phyloP scores from a whole-genome alignment of 2,113 vertebrate genomes.

The Rutilus rutilus region DNA sequence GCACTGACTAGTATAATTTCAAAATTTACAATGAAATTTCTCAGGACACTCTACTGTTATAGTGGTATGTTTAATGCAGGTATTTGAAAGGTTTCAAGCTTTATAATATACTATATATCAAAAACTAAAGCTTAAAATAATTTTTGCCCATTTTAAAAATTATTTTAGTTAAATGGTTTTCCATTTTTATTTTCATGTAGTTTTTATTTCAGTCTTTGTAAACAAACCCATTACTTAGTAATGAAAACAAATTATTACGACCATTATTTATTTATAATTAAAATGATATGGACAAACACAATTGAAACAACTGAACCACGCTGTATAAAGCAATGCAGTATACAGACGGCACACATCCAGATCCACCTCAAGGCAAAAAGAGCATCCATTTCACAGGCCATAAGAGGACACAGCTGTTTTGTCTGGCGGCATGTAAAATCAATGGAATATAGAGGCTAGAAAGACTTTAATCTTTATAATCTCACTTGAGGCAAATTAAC shows the following conservation, averaged over 20 bases:
- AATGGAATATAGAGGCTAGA: not conserved
- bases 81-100: not conserved
- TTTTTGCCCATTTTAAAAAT: not conserved
- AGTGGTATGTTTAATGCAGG: not conserved
- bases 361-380: not conserved
- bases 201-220: not conserved
- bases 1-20: no score
- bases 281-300: not conserved
- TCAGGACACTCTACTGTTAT: not conserved
- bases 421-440: constrained; percentile 14
- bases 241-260: not conserved
- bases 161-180: not conserved
- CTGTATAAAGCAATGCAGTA: not conserved
- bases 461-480: constrained; percentile 22
- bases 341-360: constrained; percentile 4
- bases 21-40: no score
- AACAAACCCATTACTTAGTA: not conserved
- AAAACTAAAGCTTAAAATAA: not conserved
- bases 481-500: not conserved
- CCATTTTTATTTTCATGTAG: not conserved
- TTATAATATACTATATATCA: not conserved
- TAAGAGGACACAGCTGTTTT: not conserved
- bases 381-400: not conserved
- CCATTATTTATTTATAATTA: not conserved
- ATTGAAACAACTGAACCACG: not conserved